phyloP scores from a whole-genome alignment of 2,113 vertebrate genomes.

The Girardinichthys multiradiatus region DNA sequence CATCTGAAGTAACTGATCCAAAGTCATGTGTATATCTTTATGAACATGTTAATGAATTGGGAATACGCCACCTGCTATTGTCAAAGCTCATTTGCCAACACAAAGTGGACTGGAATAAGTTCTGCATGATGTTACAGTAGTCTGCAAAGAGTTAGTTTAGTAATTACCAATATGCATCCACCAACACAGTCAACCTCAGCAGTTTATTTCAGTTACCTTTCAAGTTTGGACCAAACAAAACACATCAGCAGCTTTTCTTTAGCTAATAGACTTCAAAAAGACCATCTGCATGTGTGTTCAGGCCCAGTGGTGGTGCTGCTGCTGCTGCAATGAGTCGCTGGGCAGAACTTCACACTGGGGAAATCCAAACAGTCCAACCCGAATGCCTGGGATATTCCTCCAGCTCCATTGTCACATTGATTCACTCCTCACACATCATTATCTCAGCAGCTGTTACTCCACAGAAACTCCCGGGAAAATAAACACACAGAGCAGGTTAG shows the following conservation, averaged over 20 bases:
- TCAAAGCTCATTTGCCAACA: slow-evolving; percentile 52
- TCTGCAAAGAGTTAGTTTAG: slow-evolving; percentile 12
- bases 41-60: neutral
- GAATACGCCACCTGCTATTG: slow-evolving; percentile 39
- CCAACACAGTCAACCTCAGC: slow-evolving; percentile 1
- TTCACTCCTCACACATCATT: slow-evolving; percentile 63
- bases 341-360: slow-evolving; percentile 38
- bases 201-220: slow-evolving; percentile 9
- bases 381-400: slow-evolving; percentile 52
- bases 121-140: slow-evolving; percentile 22
- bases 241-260: slow-evolving; percentile 6
- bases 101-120: slow-evolving; percentile 52
- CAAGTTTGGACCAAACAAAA: slow-evolving; percentile 23
- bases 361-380: slow-evolving; percentile 45
- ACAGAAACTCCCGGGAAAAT: slow-evolving; percentile 18
- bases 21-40: neutral
- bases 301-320: neutral
- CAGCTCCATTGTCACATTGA: slow-evolving; percentile 61
- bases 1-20: neutral
- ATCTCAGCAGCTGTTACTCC: slow-evolving; percentile 65
- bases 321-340: slow-evolving; percentile 6
- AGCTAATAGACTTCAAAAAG: slow-evolving; percentile 25
- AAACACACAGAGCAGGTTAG: slow-evolving; percentile 15
- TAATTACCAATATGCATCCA: slow-evolving; percentile 31
- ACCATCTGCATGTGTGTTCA: slow-evolving; percentile 20